Base-by-base conservation (phyloP, 1,140 invertebrate species). In the Delia radicum region DNA sequence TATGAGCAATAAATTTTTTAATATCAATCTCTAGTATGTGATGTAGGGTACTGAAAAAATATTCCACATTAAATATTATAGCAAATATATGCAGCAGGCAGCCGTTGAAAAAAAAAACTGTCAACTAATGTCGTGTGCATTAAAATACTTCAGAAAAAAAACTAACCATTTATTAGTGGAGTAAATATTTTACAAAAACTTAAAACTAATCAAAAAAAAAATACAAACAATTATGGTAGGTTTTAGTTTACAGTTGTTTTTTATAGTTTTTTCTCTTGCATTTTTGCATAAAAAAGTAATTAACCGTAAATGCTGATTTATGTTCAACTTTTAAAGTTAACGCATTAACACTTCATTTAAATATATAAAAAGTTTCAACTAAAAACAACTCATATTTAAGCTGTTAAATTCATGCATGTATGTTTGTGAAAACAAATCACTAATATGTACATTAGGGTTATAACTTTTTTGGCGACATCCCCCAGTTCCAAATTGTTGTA, bases 251-350 rank as follows among this genome's bases (percentile, higher is more conserved):
- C 48, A 55, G n/a, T 55, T 3, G 15, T 21, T 21, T 10, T 21
- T 55, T 6, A 3, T 48, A 21, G 24, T 5, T 21, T 55, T 55
- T 55, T 5, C n/a, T 55, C 48, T 21, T 4, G 48, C 3, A 55
- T 37, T 55, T 55, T 55, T 24, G 48, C 48, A 55, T 55, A 55
- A 55, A 55, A 55, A 55, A 55, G 48, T 55, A 55, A 55, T 55
- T 55, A 55, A 55, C n/a, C 48, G 24, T 21, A 55, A 55, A 55
- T 55, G 48, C 48, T 55, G 48, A 55, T 55, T 55, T 55, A 55
- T 55, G 48, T 24, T 10, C 48, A 55, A 21, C 48, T 55, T 55
- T 21, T 55, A 55, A 55, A 18, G 48, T 55, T 55, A 55, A 55
- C 48, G 48, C 48, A 55, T 55, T 55, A 55, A 55, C 48, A 55